These are phyloP conservation scores for Antedon mediterranea DNA, from an alignment of 53 echinoderm and acorn worm species.

Conservation along the genomic window DNA sequence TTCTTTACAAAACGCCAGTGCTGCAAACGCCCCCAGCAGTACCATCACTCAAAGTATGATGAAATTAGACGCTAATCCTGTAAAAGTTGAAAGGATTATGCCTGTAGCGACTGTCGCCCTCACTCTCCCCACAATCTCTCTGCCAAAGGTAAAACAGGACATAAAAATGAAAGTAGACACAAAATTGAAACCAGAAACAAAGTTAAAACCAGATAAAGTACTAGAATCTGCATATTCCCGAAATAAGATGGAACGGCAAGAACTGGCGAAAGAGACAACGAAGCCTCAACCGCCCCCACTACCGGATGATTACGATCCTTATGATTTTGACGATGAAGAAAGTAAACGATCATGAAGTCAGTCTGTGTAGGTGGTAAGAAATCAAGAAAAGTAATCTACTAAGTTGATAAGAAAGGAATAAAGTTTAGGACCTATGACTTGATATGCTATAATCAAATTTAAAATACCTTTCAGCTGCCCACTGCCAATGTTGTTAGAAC, in stretches of 20 bases:
- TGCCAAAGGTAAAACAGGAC: background rate
- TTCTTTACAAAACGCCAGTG: background rate
- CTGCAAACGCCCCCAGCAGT: background rate
- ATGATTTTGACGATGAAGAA: slow-evolving; percentile 52
- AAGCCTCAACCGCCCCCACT: background rate
- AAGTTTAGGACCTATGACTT: too few species aligned
- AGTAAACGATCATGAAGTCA: background rate
- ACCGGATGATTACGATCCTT: slow-evolving; percentile 40
- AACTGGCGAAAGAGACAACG: background rate
- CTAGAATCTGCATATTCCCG: background rate
- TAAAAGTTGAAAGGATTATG: background rate
- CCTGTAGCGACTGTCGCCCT: background rate
- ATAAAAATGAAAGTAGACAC: too few species aligned
- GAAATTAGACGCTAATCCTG: background rate
- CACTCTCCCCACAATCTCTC: background rate
- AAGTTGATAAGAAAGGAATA: too few species aligned
- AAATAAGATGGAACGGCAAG: background rate
- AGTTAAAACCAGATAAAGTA: background rate
- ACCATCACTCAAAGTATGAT: background rate
- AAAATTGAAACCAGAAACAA: too few species aligned
- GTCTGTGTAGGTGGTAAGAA: too few species aligned
- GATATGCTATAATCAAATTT: too few species aligned
- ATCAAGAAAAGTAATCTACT: too few species aligned
- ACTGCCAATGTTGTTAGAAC: too few species aligned
- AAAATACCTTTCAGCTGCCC: too few species aligned